phyloP scores from a whole-genome alignment of 2,113 vertebrate genomes.

The Clarias batrachus region DNA sequence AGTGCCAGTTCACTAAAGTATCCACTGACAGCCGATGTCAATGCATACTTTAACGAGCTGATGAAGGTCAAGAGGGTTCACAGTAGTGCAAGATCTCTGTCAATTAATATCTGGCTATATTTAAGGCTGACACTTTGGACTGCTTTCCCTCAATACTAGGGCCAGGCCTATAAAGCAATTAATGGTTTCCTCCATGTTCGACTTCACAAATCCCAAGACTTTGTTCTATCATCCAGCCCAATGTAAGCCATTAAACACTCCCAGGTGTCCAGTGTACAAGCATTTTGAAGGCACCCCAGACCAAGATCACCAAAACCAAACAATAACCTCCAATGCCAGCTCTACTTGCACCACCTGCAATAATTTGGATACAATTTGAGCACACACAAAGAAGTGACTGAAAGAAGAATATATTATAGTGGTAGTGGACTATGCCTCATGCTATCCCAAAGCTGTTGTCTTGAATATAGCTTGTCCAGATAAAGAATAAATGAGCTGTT shows the following conservation, averaged over 20 bases:
- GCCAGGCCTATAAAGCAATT: background rate
- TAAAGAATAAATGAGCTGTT: background rate
- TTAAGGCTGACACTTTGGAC: background rate
- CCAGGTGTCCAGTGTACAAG: background rate
- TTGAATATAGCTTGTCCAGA: background rate
- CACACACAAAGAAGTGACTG: background rate
- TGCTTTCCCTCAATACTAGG: background rate
- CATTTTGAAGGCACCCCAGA: background rate
- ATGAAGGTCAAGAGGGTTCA: background rate
- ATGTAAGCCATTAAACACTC: background rate
- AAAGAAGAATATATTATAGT: background rate
- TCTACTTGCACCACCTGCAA: background rate
- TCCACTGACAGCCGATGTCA: background rate
- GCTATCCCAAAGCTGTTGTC: background rate
- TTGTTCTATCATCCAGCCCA: background rate
- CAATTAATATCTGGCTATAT: background rate
- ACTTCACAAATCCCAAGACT: background rate
- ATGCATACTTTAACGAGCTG: background rate
- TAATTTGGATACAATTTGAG: background rate
- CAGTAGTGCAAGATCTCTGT: background rate
- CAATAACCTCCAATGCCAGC: background rate
- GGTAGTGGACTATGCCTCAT: background rate
- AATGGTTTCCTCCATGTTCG: background rate
- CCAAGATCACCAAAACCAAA: background rate
- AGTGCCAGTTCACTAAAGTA: background rate